Evolutionary conservation across 2,797 vertebrate genomes (phyloP), one percentile per base, ranked within the genome.

Genomic region (Bradypodion pumilum): DNA sequence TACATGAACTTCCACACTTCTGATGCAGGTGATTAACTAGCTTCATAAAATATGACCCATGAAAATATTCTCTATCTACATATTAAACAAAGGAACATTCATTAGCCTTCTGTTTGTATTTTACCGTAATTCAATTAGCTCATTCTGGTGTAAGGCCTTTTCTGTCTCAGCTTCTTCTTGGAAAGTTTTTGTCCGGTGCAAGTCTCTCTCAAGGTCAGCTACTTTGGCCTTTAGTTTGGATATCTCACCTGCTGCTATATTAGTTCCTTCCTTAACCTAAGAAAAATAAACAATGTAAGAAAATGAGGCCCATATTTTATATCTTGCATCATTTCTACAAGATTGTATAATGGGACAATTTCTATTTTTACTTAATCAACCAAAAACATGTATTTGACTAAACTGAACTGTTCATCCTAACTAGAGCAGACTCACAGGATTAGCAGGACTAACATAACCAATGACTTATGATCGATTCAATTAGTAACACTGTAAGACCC

Each of bases 41-140:
- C 23, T 21, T 65, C 35, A n/a, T 35, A 27, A 52, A 19, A 70
- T 6, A 29, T 10, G 19, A 42, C 27, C 10, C 44, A 66, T 21
- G 56, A 66, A 56, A 7, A 42, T 40, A 15, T 16, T 62, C 49
- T n/a, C 40, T 35, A 65, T 29, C 8, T 44, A n/a, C 21, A 74
- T n/a, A 49, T 25, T 42, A 42, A 56, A 42, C 42, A 63, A 56
- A 40, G n/a, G 42, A 74, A 56, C 6, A 56, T n/a, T 65, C 77
- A 65, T 16, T 46, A 9, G 4, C 12, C 25, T 42, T 66, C 74
- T 49, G 74, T 56, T 42, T 69, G 9, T 21, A 35, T 35, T 49
- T 29, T 89, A 98, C 97, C 97, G 96, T 78, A 94, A 85, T 69
- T 91, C 89, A 69, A 92, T 69, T 35, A 94, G 76, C 85, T 96